Conservation (phyloP, 2,113 vertebrate species). For the Synchiropus splendidus region DNA sequence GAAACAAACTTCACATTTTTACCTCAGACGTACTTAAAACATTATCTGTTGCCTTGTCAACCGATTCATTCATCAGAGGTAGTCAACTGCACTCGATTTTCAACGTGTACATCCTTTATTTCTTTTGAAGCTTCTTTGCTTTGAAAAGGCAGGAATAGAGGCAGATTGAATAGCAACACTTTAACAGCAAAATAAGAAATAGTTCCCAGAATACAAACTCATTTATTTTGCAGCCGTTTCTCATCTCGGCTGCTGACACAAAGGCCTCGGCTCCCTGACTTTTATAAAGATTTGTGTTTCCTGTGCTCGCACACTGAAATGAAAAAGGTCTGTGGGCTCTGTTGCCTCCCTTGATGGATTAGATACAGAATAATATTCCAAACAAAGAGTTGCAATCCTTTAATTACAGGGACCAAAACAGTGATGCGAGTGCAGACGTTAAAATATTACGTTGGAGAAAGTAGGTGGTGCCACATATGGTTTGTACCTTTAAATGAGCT, state of each 20-base stretch:
- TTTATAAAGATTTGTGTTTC: conserved; percentile 22
- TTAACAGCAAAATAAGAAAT: conserved; percentile 19
- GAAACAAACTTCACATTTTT: too few species aligned
- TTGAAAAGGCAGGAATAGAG: conserved; percentile 5
- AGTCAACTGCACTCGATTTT: too few species aligned
- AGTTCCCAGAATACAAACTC: background rate
- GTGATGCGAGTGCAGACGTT: background rate
- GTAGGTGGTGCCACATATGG: too few species aligned
- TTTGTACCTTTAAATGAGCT: too few species aligned
- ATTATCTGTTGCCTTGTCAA: too few species aligned
- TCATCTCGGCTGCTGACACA: conserved; percentile 33
- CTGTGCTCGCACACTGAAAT: background rate
- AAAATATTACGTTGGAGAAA: too few species aligned
- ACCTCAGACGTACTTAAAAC: too few species aligned
- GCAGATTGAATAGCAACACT: conserved; percentile 17
- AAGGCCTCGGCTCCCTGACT: conserved; percentile 20
- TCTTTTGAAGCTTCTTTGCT: conserved; percentile 10
- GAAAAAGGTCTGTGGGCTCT: background rate
- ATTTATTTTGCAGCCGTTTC: conserved; percentile 17
- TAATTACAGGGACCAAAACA: conserved; percentile 4
- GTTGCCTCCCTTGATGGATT: background rate
- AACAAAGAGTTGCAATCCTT: conserved; percentile 3
- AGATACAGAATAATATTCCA: background rate
- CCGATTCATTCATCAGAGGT: too few species aligned
- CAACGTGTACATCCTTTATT: conserved; percentile 4